Conservation (phyloP, 2,888 invertebrate genomes). For the Drosophila mettleri region DNA sequence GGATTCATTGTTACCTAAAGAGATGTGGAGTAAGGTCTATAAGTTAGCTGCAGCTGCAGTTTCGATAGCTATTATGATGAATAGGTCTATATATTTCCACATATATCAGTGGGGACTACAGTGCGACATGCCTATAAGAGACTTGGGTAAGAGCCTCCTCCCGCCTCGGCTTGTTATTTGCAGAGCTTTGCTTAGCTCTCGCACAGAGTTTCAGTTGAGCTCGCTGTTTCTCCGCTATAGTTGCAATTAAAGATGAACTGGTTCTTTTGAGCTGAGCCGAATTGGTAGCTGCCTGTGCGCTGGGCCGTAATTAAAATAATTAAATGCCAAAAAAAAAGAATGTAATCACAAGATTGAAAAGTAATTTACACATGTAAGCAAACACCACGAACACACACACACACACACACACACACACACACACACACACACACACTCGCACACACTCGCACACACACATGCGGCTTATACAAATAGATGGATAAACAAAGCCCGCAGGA, state of each 20-base stretch:
- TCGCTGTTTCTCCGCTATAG: not conserved
- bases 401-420: slow-evolving; percentile 19
- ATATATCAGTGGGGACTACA: too few relatives aligned
- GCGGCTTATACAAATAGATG: slow-evolving; percentile 64
- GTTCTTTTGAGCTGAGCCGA: slow-evolving; percentile 6
- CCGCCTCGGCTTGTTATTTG: not conserved
- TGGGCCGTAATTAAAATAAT: slow-evolving; percentile 83
- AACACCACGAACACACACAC: slow-evolving; percentile 58
- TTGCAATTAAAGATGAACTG: slow-evolving; percentile 8
- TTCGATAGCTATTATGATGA: not conserved
- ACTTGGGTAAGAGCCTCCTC: not conserved
- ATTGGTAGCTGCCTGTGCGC: slow-evolving; percentile 50
- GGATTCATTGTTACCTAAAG: not conserved
- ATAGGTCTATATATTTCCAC: too few relatives aligned
- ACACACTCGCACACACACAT: slow-evolving; percentile 32
- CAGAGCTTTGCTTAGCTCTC: not conserved
- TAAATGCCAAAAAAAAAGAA: slow-evolving; percentile 74
- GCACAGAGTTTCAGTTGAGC: not conserved
- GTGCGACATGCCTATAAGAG: not conserved
- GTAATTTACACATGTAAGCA: slow-evolving; percentile 80
- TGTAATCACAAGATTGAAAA: slow-evolving; percentile 80
- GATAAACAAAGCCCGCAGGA: slow-evolving; percentile 79
- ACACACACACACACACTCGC: slow-evolving; percentile 8
- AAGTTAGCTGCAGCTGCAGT: not conserved
- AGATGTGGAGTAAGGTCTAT: not conserved